phyloP scores from a whole-genome alignment of 2,888 invertebrate species.

The Amorpha juglandis region DNA sequence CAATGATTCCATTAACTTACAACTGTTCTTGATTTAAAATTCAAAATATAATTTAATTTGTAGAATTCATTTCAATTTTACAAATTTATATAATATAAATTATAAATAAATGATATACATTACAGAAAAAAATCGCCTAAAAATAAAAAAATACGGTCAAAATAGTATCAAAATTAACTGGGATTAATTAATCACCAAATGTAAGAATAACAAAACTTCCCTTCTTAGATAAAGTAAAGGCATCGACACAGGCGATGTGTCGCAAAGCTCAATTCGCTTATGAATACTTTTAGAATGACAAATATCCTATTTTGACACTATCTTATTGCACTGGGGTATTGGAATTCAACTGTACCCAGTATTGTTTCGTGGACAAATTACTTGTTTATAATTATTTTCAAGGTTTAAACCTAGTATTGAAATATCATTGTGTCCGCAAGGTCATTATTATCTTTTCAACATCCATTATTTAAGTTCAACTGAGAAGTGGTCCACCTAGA shows the following conservation, averaged over 20 bases:
- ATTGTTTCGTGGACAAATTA: conserved; percentile 4
- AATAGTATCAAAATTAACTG: neutral
- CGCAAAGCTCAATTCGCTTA: conserved; percentile 28
- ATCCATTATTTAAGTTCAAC: too few species aligned
- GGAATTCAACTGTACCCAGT: conserved; percentile 14
- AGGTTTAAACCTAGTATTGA: neutral
- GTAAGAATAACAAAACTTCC: neutral
- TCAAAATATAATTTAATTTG: too few species aligned
- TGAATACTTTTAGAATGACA: conserved; percentile 39
- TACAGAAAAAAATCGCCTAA: neutral
- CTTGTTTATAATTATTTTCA: conserved; percentile 12
- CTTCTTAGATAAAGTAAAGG: neutral
- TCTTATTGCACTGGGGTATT: conserved; percentile 38
- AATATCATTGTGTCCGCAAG: too few species aligned
- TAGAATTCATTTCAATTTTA: too few species aligned
- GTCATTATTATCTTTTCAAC: too few species aligned
- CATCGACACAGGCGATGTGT: conserved; percentile 3
- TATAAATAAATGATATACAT: neutral
- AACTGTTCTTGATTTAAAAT: too few species aligned
- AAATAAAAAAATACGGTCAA: neutral
- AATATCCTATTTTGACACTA: conserved; percentile 69
- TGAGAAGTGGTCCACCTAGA: too few species aligned
- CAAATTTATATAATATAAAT: too few species aligned
- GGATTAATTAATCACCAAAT: neutral
- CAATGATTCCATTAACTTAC: too few species aligned